Evolutionary conservation across 2,797 vertebrate species (phyloP).

Genomic region (Sebastes nivosus): DNA sequence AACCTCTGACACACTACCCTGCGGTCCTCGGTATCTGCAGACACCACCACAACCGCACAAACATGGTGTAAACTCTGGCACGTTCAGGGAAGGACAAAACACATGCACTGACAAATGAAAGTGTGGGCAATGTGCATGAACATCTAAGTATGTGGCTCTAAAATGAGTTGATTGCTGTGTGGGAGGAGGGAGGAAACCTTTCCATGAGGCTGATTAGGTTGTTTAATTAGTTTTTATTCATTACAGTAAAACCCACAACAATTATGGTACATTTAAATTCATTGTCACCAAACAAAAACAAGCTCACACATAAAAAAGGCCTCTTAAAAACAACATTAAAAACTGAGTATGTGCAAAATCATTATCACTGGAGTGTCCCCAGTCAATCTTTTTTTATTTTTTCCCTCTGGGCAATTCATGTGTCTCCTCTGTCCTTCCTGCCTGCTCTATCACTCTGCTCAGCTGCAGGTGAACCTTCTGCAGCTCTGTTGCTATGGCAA

Average conservation of each 20-base stretch:
- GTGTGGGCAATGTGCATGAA: neutral
- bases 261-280: slow-evolving; percentile 33
- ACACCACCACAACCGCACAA: slow-evolving; percentile 24
- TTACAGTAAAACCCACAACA: slow-evolving; percentile 26
- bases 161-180: slow-evolving; percentile 24
- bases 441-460: slow-evolving; percentile 52
- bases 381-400: neutral
- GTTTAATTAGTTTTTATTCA: slow-evolving; percentile 56
- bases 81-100: neutral
- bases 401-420: slow-evolving; percentile 15
- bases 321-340: neutral
- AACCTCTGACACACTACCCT: slow-evolving; percentile 37
- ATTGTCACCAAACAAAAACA: slow-evolving; percentile 25
- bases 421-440: slow-evolving; percentile 54
- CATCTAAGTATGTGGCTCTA: neutral
- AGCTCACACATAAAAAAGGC: neutral
- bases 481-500: slow-evolving; percentile 68
- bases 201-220: slow-evolving; percentile 40
- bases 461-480: slow-evolving; percentile 68
- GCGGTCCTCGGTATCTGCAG: slow-evolving; percentile 4
- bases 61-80: slow-evolving; percentile 21
- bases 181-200: slow-evolving; percentile 66
- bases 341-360: slow-evolving; percentile 29
- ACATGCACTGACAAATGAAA: neutral
- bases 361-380: neutral